phyloP scores from a whole-genome alignment of 2,888 invertebrate species.

The Hypsopygia costalis region DNA sequence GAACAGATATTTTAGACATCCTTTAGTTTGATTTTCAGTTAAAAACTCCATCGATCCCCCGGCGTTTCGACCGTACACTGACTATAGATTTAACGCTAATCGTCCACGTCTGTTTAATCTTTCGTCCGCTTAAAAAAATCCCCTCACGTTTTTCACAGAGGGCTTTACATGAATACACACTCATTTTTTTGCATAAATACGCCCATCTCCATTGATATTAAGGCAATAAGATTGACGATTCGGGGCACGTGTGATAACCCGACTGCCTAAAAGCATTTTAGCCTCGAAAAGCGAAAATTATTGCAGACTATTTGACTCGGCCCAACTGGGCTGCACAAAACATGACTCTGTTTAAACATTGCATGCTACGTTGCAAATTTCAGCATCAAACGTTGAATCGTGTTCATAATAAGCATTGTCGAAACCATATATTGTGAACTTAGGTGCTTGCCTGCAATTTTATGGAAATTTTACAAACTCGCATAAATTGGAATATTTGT shows the following conservation, averaged over 20 bases:
- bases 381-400: neutral
- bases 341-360: slow-evolving; percentile 13
- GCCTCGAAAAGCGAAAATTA: slow-evolving; percentile 2
- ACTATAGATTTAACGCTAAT: neutral
- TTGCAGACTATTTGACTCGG: slow-evolving; percentile 7
- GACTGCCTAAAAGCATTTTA: neutral
- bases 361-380: slow-evolving; percentile 13
- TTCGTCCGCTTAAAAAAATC: slow-evolving; percentile 1
- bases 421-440: slow-evolving; percentile 1
- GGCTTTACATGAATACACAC: slow-evolving; percentile 3
- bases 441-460: neutral
- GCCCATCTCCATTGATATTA: slow-evolving; percentile 1
- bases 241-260: neutral
- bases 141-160: slow-evolving; percentile 4
- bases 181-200: slow-evolving; percentile 8
- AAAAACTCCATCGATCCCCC: neutral
- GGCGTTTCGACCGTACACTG: neutral
- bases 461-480: neutral
- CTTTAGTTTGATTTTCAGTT: neutral
- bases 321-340: slow-evolving; percentile 7
- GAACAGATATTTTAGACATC: neutral
- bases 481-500: neutral
- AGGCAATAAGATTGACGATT: slow-evolving; percentile 1
- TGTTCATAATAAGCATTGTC: neutral
- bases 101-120: neutral